Evolutionary conservation across 2,888 invertebrate genomes (phyloP), one percentile per base, ranked within the genome.

Genomic region (Nesidiocoris tenuis): DNA sequence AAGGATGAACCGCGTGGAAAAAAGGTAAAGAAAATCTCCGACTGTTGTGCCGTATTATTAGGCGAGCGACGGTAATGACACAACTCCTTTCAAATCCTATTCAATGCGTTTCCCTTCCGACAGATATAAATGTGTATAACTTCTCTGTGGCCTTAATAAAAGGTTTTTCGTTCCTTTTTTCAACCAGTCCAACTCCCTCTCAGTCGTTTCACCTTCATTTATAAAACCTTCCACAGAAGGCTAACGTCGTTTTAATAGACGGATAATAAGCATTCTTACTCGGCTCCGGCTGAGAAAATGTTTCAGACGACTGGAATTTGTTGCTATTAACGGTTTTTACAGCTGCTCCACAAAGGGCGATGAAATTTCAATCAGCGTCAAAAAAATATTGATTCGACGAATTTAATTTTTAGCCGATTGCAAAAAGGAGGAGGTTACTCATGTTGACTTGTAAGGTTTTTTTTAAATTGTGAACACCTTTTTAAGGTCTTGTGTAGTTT

Each of bases 121-220:
- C 70, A 70, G 70, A 70, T 70, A 70, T 70, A 70, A 70, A 70
- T 70, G 70, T 70, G 70, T 70, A 70, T 70, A 70, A 70, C 70
- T 61, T 61, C 70, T 56, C 68, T n/a, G 68, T 59, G 57, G 21
- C 57, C 59, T 25, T 59, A 59, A 55, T 23, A 61, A 70, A 70
- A 70, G 23, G 61, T 9, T 67, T 67, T 19, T 70, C 57, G 25
- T 70, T 59, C 25, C n/a, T 70, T 68, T 68, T 57, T n/a, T 19
- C 39, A n/a, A 54, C 21, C 19, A 54, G 22, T 55, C 17, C 1
- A 22, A 54, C 17, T 70, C 23, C 70, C 23, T 59, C 59, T 59
- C 59, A 19, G 59, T 9, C 25, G 17, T 61, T 70, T 59, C 39
- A 39, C 39, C 57, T 70, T 70, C 70, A 70, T 70, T 70, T 70